Conservation (phyloP, 2,113 vertebrate genomes). For the Cinclus mexicanus region DNA sequence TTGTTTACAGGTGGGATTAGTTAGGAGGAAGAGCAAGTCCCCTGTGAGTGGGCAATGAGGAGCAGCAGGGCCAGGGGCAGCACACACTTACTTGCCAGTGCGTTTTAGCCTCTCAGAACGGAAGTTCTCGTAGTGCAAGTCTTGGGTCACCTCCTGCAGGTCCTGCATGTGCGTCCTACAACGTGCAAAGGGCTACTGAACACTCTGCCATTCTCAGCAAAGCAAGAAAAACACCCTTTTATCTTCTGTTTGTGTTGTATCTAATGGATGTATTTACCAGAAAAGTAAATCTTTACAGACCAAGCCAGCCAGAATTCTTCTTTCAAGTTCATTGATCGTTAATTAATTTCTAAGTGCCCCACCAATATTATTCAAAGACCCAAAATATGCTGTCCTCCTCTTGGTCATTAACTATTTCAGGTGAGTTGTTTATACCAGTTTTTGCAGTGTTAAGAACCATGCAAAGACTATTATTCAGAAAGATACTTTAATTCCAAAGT, state of each 20-base stretch:
- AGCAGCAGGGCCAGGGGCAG: background rate
- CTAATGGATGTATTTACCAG: background rate
- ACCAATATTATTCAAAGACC: background rate
- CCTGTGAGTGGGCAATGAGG: background rate
- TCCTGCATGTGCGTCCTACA: conserved; percentile 89
- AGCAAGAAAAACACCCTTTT: background rate
- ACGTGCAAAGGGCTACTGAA: background rate
- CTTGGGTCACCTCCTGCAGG: conserved; percentile 88
- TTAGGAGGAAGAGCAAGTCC: background rate
- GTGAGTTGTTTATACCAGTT: background rate
- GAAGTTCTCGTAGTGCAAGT: conserved; percentile 91
- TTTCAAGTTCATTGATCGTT: background rate
- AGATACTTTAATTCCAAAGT: background rate
- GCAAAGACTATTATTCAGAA: background rate
- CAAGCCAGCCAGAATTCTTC: background rate
- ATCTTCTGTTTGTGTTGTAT: background rate
- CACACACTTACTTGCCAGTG: conserved; percentile 78
- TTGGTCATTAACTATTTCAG: background rate
- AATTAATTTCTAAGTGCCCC: background rate
- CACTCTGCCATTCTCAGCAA: background rate
- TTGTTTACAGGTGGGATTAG: background rate
- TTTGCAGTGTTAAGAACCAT: background rate
- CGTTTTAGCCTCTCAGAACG: conserved; percentile 88
- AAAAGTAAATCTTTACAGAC: background rate
- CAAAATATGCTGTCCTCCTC: background rate